Conservation (phyloP, 2,797 vertebrate genomes). For the Gadopsis marmoratus region DNA sequence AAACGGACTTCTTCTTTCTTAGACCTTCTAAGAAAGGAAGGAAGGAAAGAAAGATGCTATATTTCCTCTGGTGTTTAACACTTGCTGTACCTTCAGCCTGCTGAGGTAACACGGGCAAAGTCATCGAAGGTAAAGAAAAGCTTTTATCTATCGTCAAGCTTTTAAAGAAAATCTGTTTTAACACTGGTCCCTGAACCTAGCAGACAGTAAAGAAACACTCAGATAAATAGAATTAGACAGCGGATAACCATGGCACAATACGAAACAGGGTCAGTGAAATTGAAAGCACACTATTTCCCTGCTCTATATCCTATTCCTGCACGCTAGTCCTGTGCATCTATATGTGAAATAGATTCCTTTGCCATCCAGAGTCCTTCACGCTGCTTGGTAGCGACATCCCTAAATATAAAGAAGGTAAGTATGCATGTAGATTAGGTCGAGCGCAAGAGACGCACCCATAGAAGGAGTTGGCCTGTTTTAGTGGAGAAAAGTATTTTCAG, state of each 20-base stretch:
- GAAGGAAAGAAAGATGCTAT: not conserved
- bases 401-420: slow-evolving; percentile 76
- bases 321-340: slow-evolving; percentile 73
- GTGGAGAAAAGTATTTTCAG: slow-evolving; percentile 72
- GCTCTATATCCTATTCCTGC: slow-evolving; percentile 61
- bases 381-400: slow-evolving; percentile 64
- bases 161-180: slow-evolving; percentile 16
- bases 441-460: slow-evolving; percentile 59
- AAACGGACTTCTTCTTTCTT: not conserved
- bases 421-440: slow-evolving; percentile 77
- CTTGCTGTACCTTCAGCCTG: not conserved
- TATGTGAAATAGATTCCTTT: slow-evolving; percentile 82
- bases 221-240: slow-evolving; percentile 67
- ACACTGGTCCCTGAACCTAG: slow-evolving; percentile 21
- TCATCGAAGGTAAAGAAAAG: slow-evolving; percentile 23
- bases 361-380: slow-evolving; percentile 81
- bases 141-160: slow-evolving; percentile 3
- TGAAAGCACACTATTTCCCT: slow-evolving; percentile 67
- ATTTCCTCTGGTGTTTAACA: not conserved
- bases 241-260: slow-evolving; percentile 52
- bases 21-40: not conserved
- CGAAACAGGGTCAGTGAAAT: slow-evolving; percentile 64
- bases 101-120: slow-evolving; percentile 1
- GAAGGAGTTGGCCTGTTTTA: slow-evolving; percentile 74
- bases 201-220: slow-evolving; percentile 48